Percentiles rank a stretch among this genome's conserved stretches.
phyloP scores from a whole-genome alignment of 2,113 vertebrate genomes.

The Centropus unirufus region DNA sequence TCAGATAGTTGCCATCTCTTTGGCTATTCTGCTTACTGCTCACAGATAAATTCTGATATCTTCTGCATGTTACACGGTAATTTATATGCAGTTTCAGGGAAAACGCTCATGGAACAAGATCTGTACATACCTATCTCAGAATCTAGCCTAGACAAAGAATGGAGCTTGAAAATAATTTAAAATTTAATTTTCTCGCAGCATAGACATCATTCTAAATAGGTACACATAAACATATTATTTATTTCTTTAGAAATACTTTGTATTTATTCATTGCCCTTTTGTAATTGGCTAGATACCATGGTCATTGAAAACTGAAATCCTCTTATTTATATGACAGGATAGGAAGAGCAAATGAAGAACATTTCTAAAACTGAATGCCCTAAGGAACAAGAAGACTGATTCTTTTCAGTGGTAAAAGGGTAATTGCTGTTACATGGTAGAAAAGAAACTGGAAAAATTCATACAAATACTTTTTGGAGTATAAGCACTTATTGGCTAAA shows the following conservation, averaged over 20 bases:
- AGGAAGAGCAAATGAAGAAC: not conserved
- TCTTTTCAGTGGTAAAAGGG: not conserved
- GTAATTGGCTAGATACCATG: not conserved
- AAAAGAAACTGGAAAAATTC: conserved; percentile 3
- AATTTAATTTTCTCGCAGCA: not conserved
- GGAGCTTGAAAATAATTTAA: not conserved
- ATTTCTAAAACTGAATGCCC: not conserved
- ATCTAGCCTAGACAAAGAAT: not conserved
- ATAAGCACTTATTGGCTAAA: not conserved
- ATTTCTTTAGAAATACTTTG: conserved; percentile 11
- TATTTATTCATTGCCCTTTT: not conserved
- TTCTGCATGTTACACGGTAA: not conserved
- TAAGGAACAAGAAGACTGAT: not conserved
- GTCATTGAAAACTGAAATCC: not conserved
- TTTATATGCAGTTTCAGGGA: not conserved
- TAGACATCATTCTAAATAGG: not conserved
- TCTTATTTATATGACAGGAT: not conserved
- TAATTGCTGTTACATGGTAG: not conserved
- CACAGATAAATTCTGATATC: not conserved
- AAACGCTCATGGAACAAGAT: not conserved
- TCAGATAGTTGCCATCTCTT: conserved; percentile 24
- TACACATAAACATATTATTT: not conserved
- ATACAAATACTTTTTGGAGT: not conserved
- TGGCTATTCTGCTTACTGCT: conserved; percentile 5
- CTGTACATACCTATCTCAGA: not conserved